Evolutionary conservation across 2,888 invertebrate species (phyloP).

Genomic region (Alcis repandata): DNA sequence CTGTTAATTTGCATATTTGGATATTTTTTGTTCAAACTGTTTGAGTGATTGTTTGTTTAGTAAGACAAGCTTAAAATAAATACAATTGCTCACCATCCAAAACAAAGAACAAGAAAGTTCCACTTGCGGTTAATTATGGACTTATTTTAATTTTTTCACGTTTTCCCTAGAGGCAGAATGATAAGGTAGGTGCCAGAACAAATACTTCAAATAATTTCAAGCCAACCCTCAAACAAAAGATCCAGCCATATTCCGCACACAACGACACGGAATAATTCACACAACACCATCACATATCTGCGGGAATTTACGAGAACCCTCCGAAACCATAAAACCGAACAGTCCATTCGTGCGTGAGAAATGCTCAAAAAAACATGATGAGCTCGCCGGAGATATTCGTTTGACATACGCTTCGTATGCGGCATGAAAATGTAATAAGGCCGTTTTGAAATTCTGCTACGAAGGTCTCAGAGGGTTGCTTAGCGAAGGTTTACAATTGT

Average conservation of each 20-base stretch:
- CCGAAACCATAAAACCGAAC: constrained; percentile 42
- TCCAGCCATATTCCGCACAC: constrained; percentile 5
- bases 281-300: constrained; percentile 33
- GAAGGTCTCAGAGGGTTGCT: constrained; percentile 30
- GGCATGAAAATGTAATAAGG: constrained; percentile 61
- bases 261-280: constrained; percentile 24
- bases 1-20: background rate
- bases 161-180: background rate
- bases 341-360: constrained; percentile 42
- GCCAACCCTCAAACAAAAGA: constrained; percentile 2
- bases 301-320: constrained; percentile 42
- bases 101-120: too few relatives aligned
- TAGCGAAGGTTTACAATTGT: constrained; percentile 11
- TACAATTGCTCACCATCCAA: too few relatives aligned
- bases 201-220: background rate
- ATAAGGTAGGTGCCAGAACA: background rate
- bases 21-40: too few relatives aligned
- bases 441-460: constrained; percentile 43
- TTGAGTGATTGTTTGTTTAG: background rate
- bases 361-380: constrained; percentile 45
- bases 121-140: too few relatives aligned
- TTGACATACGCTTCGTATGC: constrained; percentile 42
- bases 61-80: background rate
- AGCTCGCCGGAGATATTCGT: constrained; percentile 35
- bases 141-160: too few relatives aligned